phyloP scores from a whole-genome alignment of 2,113 vertebrate genomes.

The Lonchura striata region DNA sequence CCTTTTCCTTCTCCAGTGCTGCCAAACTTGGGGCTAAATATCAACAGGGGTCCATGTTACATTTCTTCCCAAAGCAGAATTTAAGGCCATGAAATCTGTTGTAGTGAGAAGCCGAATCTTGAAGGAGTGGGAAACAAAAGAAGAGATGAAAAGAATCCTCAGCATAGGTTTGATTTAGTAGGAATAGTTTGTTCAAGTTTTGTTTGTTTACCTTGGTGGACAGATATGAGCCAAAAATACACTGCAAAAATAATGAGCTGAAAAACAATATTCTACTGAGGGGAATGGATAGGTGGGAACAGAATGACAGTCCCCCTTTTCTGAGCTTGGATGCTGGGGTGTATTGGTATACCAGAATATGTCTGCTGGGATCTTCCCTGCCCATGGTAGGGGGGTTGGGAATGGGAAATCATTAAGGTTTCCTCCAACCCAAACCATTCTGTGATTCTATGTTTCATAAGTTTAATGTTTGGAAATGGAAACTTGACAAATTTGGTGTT shows the following conservation, averaged over 20 bases:
- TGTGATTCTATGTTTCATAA: rapidly evolving
- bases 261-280: neutral
- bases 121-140: neutral
- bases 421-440: neutral
- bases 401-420: neutral
- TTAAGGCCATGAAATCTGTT: neutral
- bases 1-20: neutral
- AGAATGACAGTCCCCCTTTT: neutral
- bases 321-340: neutral
- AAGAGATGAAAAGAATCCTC: neutral
- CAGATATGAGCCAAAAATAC: neutral
- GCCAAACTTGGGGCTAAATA: neutral
- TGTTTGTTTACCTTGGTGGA: conserved; percentile 32
- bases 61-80: neutral
- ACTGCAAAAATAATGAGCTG: neutral
- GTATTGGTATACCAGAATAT: too few relatives aligned
- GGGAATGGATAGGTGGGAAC: neutral
- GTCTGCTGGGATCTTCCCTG: neutral
- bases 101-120: neutral
- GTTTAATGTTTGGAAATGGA: neutral
- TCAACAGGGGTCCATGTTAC: neutral
- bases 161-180: conserved; percentile 4
- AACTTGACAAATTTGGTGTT: neutral
- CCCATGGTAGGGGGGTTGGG: neutral
- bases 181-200: neutral